Conservation (phyloP, 92 coral and sea anemone species). For the Zoanthus gigantus region DNA sequence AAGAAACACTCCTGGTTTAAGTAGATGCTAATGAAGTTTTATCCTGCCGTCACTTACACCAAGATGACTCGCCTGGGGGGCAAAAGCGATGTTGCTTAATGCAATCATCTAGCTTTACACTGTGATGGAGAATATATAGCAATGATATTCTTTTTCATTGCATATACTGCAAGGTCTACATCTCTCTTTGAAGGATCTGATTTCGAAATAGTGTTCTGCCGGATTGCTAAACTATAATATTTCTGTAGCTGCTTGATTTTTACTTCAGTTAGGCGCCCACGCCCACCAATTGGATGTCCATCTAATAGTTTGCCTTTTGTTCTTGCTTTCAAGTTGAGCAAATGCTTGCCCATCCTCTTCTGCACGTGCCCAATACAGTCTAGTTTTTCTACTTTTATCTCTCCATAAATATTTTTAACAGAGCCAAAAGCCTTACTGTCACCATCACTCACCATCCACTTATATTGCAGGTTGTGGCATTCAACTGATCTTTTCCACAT, state of each 20-base stretch:
- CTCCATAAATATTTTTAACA: too few species aligned
- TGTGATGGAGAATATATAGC: conserved; percentile 57
- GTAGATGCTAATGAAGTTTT: too few species aligned
- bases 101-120: conserved; percentile 16
- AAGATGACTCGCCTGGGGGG: background rate
- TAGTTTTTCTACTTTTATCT: conserved; percentile 34
- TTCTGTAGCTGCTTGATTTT: conserved; percentile 44
- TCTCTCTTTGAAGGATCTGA: conserved; percentile 61
- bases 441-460: too few species aligned
- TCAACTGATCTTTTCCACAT: background rate
- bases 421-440: too few species aligned
- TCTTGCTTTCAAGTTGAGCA: too few species aligned
- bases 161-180: conserved; percentile 56
- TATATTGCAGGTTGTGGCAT: too few species aligned
- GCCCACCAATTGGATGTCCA: conserved; percentile 65
- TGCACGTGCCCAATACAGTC: background rate
- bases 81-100: conserved; percentile 64
- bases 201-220: conserved; percentile 58
- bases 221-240: conserved; percentile 59
- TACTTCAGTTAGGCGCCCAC: conserved; percentile 59
- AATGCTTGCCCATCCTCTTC: conserved; percentile 23
- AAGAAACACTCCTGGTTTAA: too few species aligned
- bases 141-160: conserved; percentile 59
- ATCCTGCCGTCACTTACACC: too few species aligned
- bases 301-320: conserved; percentile 50